Conservation (phyloP, 2,888 invertebrate species). For the Cylindroiulus punctatus region DNA sequence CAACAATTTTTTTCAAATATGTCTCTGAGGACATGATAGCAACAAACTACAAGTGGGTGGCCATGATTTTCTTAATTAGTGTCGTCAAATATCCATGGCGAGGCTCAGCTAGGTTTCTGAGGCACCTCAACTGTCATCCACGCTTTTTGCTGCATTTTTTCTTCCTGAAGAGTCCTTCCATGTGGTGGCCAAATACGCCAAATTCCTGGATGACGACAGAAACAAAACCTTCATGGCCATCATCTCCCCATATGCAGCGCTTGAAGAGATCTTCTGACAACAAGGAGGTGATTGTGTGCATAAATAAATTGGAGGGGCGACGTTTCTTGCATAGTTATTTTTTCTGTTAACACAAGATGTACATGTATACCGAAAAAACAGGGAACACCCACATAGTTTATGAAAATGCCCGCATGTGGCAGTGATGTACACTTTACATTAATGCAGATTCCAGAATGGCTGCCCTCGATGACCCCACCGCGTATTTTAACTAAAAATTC, state of each 20-base stretch:
- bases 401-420: slow-evolving; percentile 3
- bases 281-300: slow-evolving; percentile 31
- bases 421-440: slow-evolving; percentile 26
- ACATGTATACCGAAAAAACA: too few relatives aligned
- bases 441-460: neutral
- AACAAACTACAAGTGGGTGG: neutral
- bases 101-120: neutral
- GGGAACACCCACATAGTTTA: slow-evolving; percentile 31
- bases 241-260: neutral
- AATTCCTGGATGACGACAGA: slow-evolving; percentile 10
- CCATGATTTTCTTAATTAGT: neutral
- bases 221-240: neutral
- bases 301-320: neutral
- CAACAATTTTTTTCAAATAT: too few relatives aligned
- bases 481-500: neutral
- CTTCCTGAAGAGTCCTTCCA: neutral
- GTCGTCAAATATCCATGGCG: neutral
- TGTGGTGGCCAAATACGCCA: neutral
- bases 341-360: neutral
- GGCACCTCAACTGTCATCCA: neutral
- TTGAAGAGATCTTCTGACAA: neutral
- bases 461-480: slow-evolving; percentile 12
- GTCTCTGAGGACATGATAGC: neutral
- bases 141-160: neutral
- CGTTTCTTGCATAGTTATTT: neutral